Conservation (phyloP, 1,140 invertebrate species). For the Apocrypta bakeri region DNA sequence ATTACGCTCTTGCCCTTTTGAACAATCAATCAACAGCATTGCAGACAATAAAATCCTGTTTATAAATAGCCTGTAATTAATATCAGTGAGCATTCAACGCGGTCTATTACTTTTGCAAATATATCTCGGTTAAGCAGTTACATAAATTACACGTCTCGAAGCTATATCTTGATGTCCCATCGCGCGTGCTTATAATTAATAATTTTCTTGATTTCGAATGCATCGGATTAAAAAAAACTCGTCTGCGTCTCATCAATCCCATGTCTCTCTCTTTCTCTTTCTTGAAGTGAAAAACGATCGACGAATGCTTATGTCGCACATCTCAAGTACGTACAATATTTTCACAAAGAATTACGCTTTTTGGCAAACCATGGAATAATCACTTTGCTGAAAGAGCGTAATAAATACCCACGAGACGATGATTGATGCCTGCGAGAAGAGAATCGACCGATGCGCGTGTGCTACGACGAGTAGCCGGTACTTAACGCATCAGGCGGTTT, state of each 20-base stretch:
- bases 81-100: background rate
- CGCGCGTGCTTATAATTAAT: background rate
- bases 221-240: too few species aligned
- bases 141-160: background rate
- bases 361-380: background rate
- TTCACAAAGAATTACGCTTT: background rate
- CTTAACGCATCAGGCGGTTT: conserved; percentile 10
- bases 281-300: background rate
- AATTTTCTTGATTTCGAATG: background rate
- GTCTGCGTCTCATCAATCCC: background rate
- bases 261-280: background rate
- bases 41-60: background rate
- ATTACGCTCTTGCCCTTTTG: background rate
- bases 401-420: conserved; percentile 18
- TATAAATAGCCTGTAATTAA: background rate
- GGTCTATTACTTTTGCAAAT: background rate
- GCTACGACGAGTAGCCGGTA: background rate
- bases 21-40: background rate
- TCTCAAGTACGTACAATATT: too few species aligned
- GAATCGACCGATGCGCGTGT: background rate
- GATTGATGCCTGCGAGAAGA: conserved; percentile 22
- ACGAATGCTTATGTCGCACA: background rate
- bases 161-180: background rate
- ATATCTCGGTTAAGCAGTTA: background rate
- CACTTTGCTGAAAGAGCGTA: background rate